Percentiles rank a stretch among this genome's conserved stretches.
Conservation (phyloP, 2,797 vertebrate genomes). For the Sebastes reedi region DNA sequence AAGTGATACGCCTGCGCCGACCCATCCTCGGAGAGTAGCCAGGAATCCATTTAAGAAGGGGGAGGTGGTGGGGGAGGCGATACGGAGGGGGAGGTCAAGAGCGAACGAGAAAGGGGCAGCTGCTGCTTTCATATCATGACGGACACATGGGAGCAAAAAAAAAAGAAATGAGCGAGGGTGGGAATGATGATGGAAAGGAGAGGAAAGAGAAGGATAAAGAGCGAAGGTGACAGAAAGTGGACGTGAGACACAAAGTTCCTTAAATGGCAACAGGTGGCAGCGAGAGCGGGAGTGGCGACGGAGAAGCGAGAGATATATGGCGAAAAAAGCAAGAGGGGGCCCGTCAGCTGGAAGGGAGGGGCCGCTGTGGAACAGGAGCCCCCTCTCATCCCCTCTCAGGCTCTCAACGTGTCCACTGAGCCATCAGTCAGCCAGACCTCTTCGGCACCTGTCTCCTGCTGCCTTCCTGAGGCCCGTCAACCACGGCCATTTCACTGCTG, state of each 20-base stretch:
- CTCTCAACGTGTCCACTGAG: conserved; percentile 58
- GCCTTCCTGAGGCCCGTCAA: conserved; percentile 76
- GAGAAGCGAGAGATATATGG: conserved; percentile 36
- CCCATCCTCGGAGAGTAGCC: conserved; percentile 37
- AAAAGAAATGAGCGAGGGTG: not conserved
- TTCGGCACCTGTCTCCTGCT: conserved; percentile 69
- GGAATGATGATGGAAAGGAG: conserved; percentile 2
- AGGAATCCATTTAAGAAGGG: conserved; percentile 34
- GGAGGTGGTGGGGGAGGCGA: not conserved
- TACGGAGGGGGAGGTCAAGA: conserved; percentile 38
- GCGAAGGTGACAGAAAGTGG: conserved; percentile 8
- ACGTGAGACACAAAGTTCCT: conserved; percentile 20
- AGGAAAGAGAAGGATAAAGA: conserved; percentile 6
- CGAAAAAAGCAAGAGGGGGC: not conserved
- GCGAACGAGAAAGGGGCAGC: conserved; percentile 46
- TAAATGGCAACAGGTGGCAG: conserved; percentile 65
- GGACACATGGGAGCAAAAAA: conserved; percentile 28
- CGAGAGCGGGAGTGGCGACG: not conserved
- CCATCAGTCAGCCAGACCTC: conserved; percentile 69
- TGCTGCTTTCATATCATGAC: conserved; percentile 42
- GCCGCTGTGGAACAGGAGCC: conserved; percentile 55
- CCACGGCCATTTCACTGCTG: conserved; percentile 59
- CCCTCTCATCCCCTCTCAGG: conserved; percentile 40
- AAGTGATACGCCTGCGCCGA: conserved; percentile 40
- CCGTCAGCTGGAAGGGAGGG: conserved; percentile 14